Percentiles rank a stretch among this genome's conserved stretches.
Evolutionary conservation across 37 sponge, comb jelly and placozoan species (phyloP).

Genomic region (Chondrosia reniformis): DNA sequence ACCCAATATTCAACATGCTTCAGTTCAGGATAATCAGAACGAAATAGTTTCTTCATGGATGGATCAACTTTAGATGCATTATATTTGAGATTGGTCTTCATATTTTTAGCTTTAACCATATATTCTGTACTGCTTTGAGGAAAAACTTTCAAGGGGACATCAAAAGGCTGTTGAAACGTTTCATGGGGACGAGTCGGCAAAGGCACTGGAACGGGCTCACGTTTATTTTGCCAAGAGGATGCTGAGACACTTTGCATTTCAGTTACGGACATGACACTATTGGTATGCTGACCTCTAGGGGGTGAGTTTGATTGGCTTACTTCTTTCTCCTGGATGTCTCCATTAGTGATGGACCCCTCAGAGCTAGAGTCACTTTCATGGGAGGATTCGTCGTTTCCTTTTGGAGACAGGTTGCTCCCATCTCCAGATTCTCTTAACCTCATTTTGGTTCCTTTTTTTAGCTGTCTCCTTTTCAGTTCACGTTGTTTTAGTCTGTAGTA

Average conservation of each 20-base stretch:
- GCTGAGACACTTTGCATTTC: no score
- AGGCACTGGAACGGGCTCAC: conserved; percentile 2
- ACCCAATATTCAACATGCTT: conserved; percentile 26
- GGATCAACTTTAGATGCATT: not conserved
- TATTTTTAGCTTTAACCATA: not conserved
- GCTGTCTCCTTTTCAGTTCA: not conserved
- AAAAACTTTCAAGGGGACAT: not conserved
- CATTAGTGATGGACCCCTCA: not conserved
- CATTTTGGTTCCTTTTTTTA: not conserved
- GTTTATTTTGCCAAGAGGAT: not conserved
- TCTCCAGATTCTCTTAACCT: not conserved
- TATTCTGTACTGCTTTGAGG: not conserved
- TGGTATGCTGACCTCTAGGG: not conserved
- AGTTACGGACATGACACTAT: no score
- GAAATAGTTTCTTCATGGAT: conserved; percentile 6
- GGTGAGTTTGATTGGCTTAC: not conserved
- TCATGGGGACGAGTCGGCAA: not conserved
- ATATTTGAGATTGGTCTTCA: not conserved
- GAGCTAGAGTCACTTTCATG: not conserved
- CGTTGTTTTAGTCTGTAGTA: not conserved
- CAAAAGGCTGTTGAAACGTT: not conserved
- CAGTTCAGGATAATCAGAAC: conserved; percentile 9
- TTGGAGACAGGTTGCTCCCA: not conserved
- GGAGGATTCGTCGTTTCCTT: not conserved
- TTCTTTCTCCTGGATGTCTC: not conserved